These are phyloP conservation scores for Tenrec ecaudatus DNA, from an alignment of 2,113 vertebrate genomes.

Conservation along the genomic window DNA sequence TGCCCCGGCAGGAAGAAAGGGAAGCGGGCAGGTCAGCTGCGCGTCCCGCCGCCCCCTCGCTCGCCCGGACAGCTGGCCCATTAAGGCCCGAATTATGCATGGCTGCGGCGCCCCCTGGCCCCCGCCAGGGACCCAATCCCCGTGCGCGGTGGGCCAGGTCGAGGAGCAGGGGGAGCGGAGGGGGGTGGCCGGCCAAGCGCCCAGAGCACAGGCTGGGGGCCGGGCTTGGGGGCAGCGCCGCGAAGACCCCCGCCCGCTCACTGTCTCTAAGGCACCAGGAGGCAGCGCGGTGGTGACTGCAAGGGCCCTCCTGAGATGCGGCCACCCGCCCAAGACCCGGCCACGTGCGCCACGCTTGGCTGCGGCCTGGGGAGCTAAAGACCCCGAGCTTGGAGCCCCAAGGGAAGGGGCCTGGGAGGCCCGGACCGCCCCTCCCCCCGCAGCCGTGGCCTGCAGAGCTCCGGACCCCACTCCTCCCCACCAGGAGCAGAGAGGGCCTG, in stretches of 20 bases:
- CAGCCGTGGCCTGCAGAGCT: background rate
- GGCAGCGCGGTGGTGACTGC: background rate
- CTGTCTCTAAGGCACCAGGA: background rate
- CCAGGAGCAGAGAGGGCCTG: background rate
- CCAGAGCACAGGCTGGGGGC: slow-evolving; percentile 65
- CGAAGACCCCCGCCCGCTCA: background rate
- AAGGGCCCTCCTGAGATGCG: background rate
- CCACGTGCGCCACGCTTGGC: background rate
- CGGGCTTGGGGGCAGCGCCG: no score
- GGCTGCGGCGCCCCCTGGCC: slow-evolving; percentile 70
- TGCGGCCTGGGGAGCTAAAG: background rate
- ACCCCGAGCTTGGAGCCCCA: background rate
- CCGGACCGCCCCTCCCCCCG: background rate
- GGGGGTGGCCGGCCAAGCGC: slow-evolving; percentile 43
- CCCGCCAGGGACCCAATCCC: slow-evolving; percentile 66
- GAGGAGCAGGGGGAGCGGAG: slow-evolving; percentile 73
- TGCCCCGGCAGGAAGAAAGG: slow-evolving; percentile 86
- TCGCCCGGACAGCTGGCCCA: slow-evolving; percentile 84
- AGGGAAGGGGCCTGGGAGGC: background rate
- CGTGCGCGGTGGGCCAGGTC: slow-evolving; percentile 50
- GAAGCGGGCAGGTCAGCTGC: slow-evolving; percentile 84
- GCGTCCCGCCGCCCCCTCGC: slow-evolving; percentile 78
- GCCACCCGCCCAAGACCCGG: background rate
- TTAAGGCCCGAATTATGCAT: slow-evolving; percentile 87
- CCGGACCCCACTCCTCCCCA: background rate